Evolutionary conservation across 1,140 invertebrate genomes (phyloP).

Genomic region (Zaprionus vittiger): DNA sequence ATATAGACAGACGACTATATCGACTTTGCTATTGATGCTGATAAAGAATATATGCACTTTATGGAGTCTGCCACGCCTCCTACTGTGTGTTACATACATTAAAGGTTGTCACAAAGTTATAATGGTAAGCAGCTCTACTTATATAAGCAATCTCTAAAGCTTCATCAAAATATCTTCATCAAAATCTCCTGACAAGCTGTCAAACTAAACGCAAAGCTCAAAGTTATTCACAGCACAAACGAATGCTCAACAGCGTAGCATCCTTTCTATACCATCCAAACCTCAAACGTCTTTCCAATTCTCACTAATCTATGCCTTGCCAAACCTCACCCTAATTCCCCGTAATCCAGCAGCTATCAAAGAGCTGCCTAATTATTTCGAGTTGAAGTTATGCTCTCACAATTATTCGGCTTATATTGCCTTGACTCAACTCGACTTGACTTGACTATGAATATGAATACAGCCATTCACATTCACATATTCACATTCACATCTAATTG

Average conservation of each 20-base stretch:
- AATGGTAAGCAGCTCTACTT: no score
- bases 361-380: neutral
- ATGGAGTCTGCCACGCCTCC: accelerated
- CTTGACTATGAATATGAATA: neutral
- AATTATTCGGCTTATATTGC: neutral
- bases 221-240: neutral
- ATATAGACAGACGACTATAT: no score
- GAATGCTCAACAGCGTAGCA: neutral
- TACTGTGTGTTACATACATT: no score
- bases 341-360: neutral
- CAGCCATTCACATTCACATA: neutral
- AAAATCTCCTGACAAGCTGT: neutral
- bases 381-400: neutral
- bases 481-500: constrained; percentile 34
- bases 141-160: neutral
- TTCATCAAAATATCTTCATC: neutral
- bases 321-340: neutral
- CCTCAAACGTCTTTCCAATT: neutral
- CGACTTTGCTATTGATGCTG: no score
- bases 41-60: no score
- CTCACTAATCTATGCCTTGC: no score
- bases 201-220: neutral
- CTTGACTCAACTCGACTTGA: neutral
- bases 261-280: neutral
- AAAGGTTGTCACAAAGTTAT: no score